Evolutionary conservation across 2,113 vertebrate species (phyloP), one percentile per base, ranked within the genome.

Genomic region (Lagopus leucura): DNA sequence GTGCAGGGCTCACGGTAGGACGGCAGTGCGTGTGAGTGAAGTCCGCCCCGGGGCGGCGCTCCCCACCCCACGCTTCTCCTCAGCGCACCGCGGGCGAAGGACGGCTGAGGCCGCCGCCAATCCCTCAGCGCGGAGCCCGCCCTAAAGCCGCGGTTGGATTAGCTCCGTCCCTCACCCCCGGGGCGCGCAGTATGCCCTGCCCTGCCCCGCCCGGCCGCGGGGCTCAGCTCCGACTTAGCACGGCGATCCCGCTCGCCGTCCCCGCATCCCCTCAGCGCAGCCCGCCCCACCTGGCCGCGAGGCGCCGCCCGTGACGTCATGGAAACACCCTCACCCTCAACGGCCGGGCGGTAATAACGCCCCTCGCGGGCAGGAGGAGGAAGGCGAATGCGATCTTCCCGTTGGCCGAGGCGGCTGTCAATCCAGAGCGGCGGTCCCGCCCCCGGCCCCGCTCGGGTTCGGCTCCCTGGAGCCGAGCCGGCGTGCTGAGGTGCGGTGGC

Each of bases 251-350:
- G 13, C 50, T 15, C 25, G 13, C 20, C 14, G 25, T 27, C 50
- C 25, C 54, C 28, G 14, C 52, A 14, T 55, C 54, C 16, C 54
- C 54, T 10, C 16, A 18, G 54, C 28, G 16, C 54, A 6, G 16
- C 28, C 60, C 34, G 34, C 34, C 58, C 57, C 82, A 95, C 93
- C 93, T 96, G 94, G 4, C 83, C 47, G 52, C 86, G 45, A 38
- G 86, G 76, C 42, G 6, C 72, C 6, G 52, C 90, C 87, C 70
- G 38, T 93, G 90, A 95, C 93, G 57, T 93, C 95, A 96, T 84
- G 92, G 90, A 96, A 95, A 94, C 91, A 80, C 87, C 63, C 72
- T 63, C 40, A 54, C 3, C 36, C 25, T 77, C 63, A 63, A 19
- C 70, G 48, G 72, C 13, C 19, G 74, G 76, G 55, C 45, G n/a